Percentiles rank a stretch among this genome's conserved stretches.
phyloP scores from a whole-genome alignment of 2,888 invertebrate species.

The Carpatolechia fugitivella region DNA sequence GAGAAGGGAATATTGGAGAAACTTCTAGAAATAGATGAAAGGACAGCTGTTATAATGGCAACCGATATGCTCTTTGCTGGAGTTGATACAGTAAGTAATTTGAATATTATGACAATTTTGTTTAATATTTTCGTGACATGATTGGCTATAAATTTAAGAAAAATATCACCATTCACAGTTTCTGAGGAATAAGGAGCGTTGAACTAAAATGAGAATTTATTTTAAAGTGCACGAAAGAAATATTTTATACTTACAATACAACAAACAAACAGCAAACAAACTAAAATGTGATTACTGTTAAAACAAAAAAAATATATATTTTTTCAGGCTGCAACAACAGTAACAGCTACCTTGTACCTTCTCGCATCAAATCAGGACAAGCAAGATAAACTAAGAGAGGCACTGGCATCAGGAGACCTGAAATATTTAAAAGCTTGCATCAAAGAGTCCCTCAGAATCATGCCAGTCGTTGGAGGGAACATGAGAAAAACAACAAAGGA shows the following conservation, averaged over 20 bases:
- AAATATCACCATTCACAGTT: too few species aligned
- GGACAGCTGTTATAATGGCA: conserved; percentile 77
- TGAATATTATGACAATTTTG: too few species aligned
- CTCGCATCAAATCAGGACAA: conserved; percentile 77
- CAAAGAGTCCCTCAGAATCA: conserved; percentile 80
- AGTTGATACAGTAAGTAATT: conserved; percentile 81
- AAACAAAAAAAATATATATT: too few species aligned
- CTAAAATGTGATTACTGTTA: too few species aligned
- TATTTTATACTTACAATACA: too few species aligned
- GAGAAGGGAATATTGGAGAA: conserved; percentile 75
- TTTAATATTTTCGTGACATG: too few species aligned
- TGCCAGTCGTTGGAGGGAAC: conserved; percentile 74
- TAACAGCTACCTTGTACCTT: conserved; percentile 71
- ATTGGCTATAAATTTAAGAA: too few species aligned
- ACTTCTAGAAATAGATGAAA: conserved; percentile 65
- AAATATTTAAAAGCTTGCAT: conserved; percentile 82
- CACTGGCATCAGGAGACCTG: conserved; percentile 53
- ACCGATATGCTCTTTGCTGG: conserved; percentile 81
- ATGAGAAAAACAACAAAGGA: conserved; percentile 67
- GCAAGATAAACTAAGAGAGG: conserved; percentile 78
- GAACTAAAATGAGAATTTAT: too few species aligned
- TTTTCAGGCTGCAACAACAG: conserved; percentile 69
- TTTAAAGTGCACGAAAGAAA: too few species aligned
- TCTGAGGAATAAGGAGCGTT: too few species aligned
- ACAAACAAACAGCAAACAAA: too few species aligned